These are phyloP conservation scores for Carassius carassius DNA, from an alignment of 2,113 vertebrate species.

Conservation along the genomic window DNA sequence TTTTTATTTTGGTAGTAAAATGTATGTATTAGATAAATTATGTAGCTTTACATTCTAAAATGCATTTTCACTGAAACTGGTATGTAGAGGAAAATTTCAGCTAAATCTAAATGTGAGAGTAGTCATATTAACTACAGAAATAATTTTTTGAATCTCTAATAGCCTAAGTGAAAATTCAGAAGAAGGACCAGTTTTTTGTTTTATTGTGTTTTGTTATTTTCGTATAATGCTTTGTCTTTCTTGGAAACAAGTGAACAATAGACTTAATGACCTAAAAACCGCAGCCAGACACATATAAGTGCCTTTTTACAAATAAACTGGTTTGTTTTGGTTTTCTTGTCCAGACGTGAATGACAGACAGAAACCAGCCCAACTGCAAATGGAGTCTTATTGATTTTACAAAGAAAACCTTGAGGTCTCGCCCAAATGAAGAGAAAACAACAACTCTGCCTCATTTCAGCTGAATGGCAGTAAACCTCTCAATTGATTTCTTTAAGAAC, in stretches of 20 bases:
- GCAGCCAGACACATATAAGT: neutral
- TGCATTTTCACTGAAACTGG: neutral
- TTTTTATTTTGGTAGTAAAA: no score
- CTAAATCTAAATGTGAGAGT: neutral
- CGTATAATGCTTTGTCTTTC: neutral
- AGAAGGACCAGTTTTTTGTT: neutral
- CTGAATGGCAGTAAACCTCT: constrained; percentile 24
- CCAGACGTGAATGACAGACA: constrained; percentile 4
- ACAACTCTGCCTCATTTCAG: constrained; percentile 22
- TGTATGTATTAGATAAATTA: no score
- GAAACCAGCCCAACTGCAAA: neutral
- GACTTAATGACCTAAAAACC: neutral
- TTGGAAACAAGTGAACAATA: neutral
- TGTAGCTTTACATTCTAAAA: no score
- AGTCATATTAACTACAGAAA: neutral
- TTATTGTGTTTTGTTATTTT: neutral
- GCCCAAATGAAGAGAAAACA: constrained; percentile 24
- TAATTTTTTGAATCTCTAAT: neutral
- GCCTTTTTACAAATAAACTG: neutral
- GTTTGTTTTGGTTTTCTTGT: constrained; percentile 23
- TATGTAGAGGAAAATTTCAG: neutral
- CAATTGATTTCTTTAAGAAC: constrained; percentile 36
- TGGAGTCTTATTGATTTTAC: constrained; percentile 34
- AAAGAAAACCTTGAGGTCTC: constrained; percentile 50
- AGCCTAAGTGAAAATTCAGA: neutral